phyloP scores from a whole-genome alignment of 2,113 vertebrate species.

The Parus major region DNA sequence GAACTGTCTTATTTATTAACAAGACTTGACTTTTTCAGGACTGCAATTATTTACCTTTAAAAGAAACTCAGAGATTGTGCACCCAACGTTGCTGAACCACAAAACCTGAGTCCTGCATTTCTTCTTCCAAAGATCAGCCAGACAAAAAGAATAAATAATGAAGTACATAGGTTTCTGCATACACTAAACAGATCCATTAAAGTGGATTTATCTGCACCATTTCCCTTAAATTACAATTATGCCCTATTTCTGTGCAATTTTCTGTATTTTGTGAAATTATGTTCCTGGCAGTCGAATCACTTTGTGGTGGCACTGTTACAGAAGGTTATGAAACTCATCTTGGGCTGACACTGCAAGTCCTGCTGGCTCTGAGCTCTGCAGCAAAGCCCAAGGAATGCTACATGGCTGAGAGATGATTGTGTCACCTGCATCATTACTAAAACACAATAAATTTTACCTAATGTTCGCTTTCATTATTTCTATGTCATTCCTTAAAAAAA shows the following conservation, averaged over 20 bases:
- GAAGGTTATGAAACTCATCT: neutral
- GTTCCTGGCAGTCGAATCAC: neutral
- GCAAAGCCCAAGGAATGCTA: neutral
- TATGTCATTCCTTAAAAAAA: neutral
- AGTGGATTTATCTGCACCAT: constrained; percentile 80
- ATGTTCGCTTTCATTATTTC: neutral
- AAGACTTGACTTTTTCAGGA: constrained; percentile 33
- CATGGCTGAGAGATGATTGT: rapidly evolving
- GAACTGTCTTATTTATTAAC: neutral
- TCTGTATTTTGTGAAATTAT: constrained; percentile 68
- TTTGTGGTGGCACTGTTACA: neutral
- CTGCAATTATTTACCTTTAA: constrained; percentile 32
- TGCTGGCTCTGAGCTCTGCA: neutral
- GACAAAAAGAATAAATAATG: constrained; percentile 72
- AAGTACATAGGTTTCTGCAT: constrained; percentile 56
- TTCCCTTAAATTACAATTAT: constrained; percentile 74
- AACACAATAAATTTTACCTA: neutral
- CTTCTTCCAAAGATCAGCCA: constrained; percentile 51
- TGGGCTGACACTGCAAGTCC: neutral
- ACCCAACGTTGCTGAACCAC: constrained; percentile 28
- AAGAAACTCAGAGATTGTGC: neutral
- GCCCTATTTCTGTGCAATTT: constrained; percentile 63
- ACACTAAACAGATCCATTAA: constrained; percentile 72
- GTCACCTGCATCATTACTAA: neutral
- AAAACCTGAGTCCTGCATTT: constrained; percentile 29